phyloP scores from a whole-genome alignment of 2,113 vertebrate genomes.

The Tretioscincus oriximinensis region DNA sequence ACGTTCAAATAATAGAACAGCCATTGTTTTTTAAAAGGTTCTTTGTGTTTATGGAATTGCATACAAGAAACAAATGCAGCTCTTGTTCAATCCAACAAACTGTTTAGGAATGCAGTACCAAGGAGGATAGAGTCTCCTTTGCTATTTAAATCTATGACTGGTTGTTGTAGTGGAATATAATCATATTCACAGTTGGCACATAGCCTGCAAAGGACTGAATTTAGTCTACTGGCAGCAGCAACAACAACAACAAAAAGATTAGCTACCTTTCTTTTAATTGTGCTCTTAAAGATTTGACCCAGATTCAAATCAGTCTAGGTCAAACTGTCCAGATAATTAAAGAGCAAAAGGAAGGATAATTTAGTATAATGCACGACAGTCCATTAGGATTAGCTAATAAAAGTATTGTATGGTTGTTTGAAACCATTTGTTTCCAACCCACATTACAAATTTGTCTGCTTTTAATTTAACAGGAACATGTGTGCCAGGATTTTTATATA shows the following conservation, averaged over 20 bases:
- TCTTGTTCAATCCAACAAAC: too few species aligned
- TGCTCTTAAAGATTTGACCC: conserved; percentile 47
- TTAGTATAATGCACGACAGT: conserved; percentile 55
- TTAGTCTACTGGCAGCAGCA: too few species aligned
- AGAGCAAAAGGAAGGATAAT: conserved; percentile 52
- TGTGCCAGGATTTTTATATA: conserved; percentile 52
- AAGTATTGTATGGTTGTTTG: conserved; percentile 68
- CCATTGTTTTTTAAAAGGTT: not conserved
- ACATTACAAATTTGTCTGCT: conserved; percentile 59
- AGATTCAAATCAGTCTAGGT: conserved; percentile 54
- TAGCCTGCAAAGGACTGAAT: conserved; percentile 26
- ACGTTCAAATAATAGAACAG: too few species aligned
- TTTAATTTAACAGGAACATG: conserved; percentile 62
- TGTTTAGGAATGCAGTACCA: not conserved
- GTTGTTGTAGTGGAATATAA: too few species aligned
- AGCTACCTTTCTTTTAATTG: conserved; percentile 30
- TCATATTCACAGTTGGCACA: not conserved
- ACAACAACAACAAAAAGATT: too few species aligned
- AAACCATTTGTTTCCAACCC: conserved; percentile 55
- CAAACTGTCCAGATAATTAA: conserved; percentile 55
- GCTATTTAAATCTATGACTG: conserved; percentile 53
- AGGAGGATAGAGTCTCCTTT: conserved; percentile 34
- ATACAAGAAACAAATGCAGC: not conserved
- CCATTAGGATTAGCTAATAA: conserved; percentile 66
- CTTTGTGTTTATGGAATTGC: too few species aligned